phyloP scores from a whole-genome alignment of 2,888 invertebrate genomes.

The Anagyrus pseudococci region DNA sequence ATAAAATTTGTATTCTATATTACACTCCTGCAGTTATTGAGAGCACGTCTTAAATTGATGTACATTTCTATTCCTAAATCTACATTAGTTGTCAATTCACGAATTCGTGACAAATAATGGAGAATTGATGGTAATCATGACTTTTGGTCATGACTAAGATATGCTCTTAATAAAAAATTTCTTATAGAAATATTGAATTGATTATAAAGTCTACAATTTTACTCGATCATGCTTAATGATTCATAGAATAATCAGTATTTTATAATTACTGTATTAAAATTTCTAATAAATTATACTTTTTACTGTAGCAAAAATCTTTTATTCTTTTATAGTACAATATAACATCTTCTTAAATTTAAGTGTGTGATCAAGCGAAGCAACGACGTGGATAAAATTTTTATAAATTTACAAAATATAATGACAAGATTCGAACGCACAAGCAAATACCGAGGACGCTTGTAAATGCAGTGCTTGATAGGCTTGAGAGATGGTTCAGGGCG shows the following conservation, averaged over 20 bases:
- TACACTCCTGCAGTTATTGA: too few relatives aligned
- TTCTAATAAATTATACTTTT: slow-evolving; percentile 31
- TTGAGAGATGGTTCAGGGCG: not conserved
- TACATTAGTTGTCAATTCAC: too few relatives aligned
- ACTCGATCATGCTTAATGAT: not conserved
- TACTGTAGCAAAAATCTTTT: slow-evolving; percentile 27
- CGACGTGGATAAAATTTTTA: slow-evolving; percentile 17
- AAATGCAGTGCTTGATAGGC: slow-evolving; percentile 17
- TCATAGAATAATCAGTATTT: slow-evolving; percentile 24
- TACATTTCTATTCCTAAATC: too few relatives aligned
- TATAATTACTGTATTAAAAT: slow-evolving; percentile 13
- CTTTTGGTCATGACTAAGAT: too few relatives aligned
- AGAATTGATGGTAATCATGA: too few relatives aligned
- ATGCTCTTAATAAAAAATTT: too few relatives aligned
- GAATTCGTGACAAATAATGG: too few relatives aligned
- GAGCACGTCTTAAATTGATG: too few relatives aligned
- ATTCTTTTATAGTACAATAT: slow-evolving; percentile 18
- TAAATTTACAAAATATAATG: slow-evolving; percentile 34
- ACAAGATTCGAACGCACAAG: slow-evolving; percentile 4
- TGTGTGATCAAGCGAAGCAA: slow-evolving; percentile 18
- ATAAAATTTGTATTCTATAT: too few relatives aligned
- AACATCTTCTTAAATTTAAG: slow-evolving; percentile 9
- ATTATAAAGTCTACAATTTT: too few relatives aligned
- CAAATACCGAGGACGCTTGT: not conserved
- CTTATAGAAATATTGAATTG: too few relatives aligned